These are phyloP conservation scores for Oryzias melastigma DNA, from an alignment of 2,113 vertebrate genomes.

Conservation along the genomic window DNA sequence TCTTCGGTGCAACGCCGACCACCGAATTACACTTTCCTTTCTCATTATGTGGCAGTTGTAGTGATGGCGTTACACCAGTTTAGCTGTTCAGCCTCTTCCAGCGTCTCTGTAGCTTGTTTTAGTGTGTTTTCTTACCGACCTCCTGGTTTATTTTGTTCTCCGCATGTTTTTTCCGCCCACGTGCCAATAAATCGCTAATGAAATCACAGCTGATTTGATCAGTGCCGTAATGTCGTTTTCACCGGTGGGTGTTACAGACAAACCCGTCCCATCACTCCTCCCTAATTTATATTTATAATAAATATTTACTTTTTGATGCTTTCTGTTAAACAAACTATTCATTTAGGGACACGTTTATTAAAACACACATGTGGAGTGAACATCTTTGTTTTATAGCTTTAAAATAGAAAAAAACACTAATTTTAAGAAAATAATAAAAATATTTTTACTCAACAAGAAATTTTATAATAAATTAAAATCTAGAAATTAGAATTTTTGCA, in stretches of 20 bases:
- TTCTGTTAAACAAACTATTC: background rate
- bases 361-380: too few species aligned
- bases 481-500: too few species aligned
- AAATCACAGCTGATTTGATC: slow-evolving; percentile 68
- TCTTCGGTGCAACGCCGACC: slow-evolving; percentile 26
- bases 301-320: background rate
- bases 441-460: too few species aligned
- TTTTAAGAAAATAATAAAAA: too few species aligned
- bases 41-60: slow-evolving; percentile 47
- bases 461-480: too few species aligned
- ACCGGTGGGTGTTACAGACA: slow-evolving; percentile 49
- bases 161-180: slow-evolving; percentile 6
- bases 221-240: slow-evolving; percentile 51
- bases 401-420: too few species aligned
- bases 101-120: slow-evolving; percentile 9
- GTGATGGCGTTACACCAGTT: slow-evolving; percentile 60
- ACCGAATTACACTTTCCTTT: slow-evolving; percentile 19
- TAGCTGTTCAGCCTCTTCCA: slow-evolving; percentile 36
- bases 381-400: too few species aligned
- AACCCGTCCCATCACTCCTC: background rate
- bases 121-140: slow-evolving; percentile 1
- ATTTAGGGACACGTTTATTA: too few species aligned
- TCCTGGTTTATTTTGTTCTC: background rate
- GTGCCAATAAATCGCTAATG: slow-evolving; percentile 32
- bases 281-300: slow-evolving; percentile 1